Evolutionary conservation across 2,888 invertebrate genomes (phyloP), one percentile per base, ranked within the genome.

Genomic region (Heliconius charithonia): DNA sequence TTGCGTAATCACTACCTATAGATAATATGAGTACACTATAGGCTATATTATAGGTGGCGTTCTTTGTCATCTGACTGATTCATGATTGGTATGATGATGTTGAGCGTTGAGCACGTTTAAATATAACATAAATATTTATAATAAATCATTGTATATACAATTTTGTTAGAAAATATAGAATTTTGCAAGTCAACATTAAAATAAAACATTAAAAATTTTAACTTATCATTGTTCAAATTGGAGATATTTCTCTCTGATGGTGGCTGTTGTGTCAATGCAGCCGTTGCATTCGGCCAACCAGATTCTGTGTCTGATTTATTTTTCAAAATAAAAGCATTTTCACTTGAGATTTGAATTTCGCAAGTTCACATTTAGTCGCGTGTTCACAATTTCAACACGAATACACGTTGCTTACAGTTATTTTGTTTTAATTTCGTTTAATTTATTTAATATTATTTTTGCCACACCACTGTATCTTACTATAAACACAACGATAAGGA

Each of bases 61-160:
- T 70, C 70, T 80, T 79, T 77, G 81, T 82, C 79, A 82, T 80
- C 76, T 69, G 10, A 72, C 72, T 78, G 79, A 81, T 65, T 81
- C 80, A 82, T 69, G 41, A 22, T 22, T 45, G 65, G 74, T 27
- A 25, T 45, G 4, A 63, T 27, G 19, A 45, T 41, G 12, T 51
- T 29, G 32, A 27, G 10, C n/a, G 13, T 37, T 10, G 16, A 59
- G 22, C 51, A 32, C 25, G 27, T 56, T 19, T n/a, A 0, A 2
- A 41, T 37, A 41, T 9, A 16, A 10, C 0, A 59, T n/a, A 59
- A 12, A 59, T 3, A n/a, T 56, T 9, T 37, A 37, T 10, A 37
- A 37, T 37, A 37, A 37, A 37, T 37, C 10, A 10, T n/a, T 56
- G 10, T 59, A n/a, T 22, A 7, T n/a, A n/a, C 0, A 59, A n/a